These are phyloP conservation scores for Diplodus puntazzo DNA, from an alignment of 2,797 vertebrate species.

Conservation along the genomic window DNA sequence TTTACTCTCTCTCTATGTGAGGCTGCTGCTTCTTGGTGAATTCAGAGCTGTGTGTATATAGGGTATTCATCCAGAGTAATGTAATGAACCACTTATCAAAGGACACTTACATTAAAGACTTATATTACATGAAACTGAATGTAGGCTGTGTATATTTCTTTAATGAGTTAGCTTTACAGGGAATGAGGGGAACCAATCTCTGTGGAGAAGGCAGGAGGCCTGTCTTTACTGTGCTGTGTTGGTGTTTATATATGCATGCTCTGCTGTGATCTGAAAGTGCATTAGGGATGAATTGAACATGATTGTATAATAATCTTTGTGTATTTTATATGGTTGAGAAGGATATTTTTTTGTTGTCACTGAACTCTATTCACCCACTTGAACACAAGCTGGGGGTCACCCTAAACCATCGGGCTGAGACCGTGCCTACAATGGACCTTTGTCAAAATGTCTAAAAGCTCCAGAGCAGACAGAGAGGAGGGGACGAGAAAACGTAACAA, in stretches of 20 bases:
- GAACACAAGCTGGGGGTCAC: too few species aligned
- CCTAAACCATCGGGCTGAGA: too few species aligned
- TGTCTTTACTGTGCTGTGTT: constrained; percentile 6
- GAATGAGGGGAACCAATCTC: constrained; percentile 15
- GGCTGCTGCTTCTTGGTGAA: neutral
- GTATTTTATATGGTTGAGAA: neutral
- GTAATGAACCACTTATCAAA: constrained; percentile 12
- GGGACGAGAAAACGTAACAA: too few species aligned
- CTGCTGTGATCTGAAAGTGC: neutral
- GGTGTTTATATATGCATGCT: neutral
- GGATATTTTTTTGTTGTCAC: neutral
- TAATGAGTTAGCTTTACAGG: constrained; percentile 45
- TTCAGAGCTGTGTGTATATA: neutral
- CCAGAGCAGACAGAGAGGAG: too few species aligned
- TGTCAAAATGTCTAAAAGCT: too few species aligned
- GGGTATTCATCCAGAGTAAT: neutral
- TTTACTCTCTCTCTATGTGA: neutral
- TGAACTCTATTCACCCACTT: neutral
- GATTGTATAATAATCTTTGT: neutral
- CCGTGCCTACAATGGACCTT: too few species aligned
- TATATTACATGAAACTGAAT: constrained; percentile 29
- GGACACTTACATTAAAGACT: constrained; percentile 19
- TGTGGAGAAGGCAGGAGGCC: neutral
- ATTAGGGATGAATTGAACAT: neutral
- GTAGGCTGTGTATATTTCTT: constrained; percentile 57